Evolutionary conservation across 2,888 invertebrate species (phyloP), one percentile per base, ranked within the genome.

Genomic region (Corythucha ciliata): DNA sequence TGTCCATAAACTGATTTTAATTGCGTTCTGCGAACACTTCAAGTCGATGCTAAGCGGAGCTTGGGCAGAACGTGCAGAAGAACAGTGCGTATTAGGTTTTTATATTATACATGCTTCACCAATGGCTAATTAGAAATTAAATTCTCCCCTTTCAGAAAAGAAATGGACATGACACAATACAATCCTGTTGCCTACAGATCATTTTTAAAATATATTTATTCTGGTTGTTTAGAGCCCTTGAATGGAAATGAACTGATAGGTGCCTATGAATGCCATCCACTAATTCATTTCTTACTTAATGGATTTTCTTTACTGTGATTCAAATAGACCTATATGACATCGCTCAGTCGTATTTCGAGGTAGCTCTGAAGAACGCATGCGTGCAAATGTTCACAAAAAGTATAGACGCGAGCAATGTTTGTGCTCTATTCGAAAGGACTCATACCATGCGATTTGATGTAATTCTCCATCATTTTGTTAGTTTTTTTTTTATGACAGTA

Each of bases 171-270:
- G 51, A 34, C 24, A 26, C 36, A 37, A 2, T 56, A 56, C 41
- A 56, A 56, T 18, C 37, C 55, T 5, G 41, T 41, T 6, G 55
- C 53, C 2, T 56, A 53, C 14, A 32, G 55, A 27, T 46, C 53
- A 6, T 56, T 56, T 40, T 37, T 56, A 24, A 56, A 56, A 39
- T 56, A 49, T 45, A 33, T 56, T 14, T 56, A 56, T 16, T 42
- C 53, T 26, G 53, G 55, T 4, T n/a, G 32, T 3, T 46, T 56
- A 40, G 53, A 50, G 10, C 34, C 42, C 26, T 29, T 53, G 40
- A 40, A 41, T 18, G 47, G 46, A 12, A 40, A 44, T 29, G 53
- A 56, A 39, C 47, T 56, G 7, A 50, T 53, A 12, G 53, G 53
- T 56, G 32, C 37, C 14, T 33, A 33, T 33, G 18, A 33, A 29